A percentile compares a stretch with the other conserved stretches of the same genome.
These are phyloP conservation scores for Galagoides demidoff DNA, from an alignment of 2,797 vertebrate genomes.

Conservation along the genomic window DNA sequence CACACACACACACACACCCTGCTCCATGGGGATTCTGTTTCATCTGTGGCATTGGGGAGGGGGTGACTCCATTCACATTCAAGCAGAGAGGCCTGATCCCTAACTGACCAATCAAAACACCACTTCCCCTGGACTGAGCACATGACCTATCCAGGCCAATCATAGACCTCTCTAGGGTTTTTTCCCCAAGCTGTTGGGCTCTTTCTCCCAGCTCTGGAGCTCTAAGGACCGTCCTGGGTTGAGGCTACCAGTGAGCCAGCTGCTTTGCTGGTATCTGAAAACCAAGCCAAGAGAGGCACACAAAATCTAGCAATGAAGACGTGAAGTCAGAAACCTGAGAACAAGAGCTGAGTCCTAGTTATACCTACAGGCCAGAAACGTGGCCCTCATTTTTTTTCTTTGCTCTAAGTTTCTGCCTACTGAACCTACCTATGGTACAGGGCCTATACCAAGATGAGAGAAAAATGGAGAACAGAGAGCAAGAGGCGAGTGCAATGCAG, in stretches of 20 bases:
- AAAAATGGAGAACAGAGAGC: not conserved
- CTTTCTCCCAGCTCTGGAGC: not conserved
- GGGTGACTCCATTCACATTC: not conserved
- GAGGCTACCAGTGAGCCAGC: not conserved
- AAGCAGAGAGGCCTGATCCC: not conserved
- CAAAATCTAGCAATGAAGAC: not conserved
- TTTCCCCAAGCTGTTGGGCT: not conserved
- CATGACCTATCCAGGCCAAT: not conserved
- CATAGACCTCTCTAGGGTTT: not conserved
- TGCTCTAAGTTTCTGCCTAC: not conserved
- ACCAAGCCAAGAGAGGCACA: not conserved
- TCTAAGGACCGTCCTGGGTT: not conserved
- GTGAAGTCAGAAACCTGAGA: not conserved
- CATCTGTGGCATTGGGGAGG: not conserved
- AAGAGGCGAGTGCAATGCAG: not conserved
- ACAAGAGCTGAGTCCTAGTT: not conserved
- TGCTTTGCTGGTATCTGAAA: not conserved
- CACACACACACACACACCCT: not conserved
- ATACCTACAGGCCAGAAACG: not conserved
- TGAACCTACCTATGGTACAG: not conserved
- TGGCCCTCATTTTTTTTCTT: not conserved
- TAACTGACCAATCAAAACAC: not conserved
- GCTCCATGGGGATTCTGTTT: not conserved
- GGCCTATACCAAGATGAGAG: not conserved
- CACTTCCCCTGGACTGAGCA: not conserved